Base-by-base conservation (phyloP, 2,888 invertebrate genomes). In the Ptychoptera albimana region DNA sequence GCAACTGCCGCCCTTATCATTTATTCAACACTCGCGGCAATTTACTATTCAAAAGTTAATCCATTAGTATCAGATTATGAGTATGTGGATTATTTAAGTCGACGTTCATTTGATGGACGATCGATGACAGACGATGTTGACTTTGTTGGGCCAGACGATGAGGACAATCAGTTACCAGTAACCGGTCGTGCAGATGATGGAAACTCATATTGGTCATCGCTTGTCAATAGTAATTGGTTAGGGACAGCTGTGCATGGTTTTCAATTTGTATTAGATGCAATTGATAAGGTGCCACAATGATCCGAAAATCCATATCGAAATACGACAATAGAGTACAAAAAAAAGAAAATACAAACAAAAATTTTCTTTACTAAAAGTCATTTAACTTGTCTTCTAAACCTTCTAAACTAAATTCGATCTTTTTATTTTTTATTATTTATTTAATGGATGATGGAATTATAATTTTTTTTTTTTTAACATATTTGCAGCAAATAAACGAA, bases 31-130 rank as follows among this genome's bases (percentile, higher is more conserved):
- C 74, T 87, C 54, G 86, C 87, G 2, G 87, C 87, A 45, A 80
- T 86, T 57, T 86, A 86, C 65, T 87, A 85, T 65, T 85, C 87
- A 43, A 86, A 86, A 64, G 84, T 86, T 60, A 86, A 86, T 64
- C 84, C 85, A 40, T 72, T 83, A 48, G 71, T 81, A n/a, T 77
- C 79, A 45, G 82, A 84, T 61, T 81, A 81, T 60, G 79, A 79
- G 54, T 81, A 83, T 57, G 77, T 77, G 46, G 79, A 80, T 58
- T 82, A 83, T 57, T 74, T 82, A 59, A 64, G 65, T 39, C 13
- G 40, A 32, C 23, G 23, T 23, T 40, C 40, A 14, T 31, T 40
- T 15, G 71, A 82, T 45, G 77, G 77, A 53, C 70, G 82, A 50
- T 76, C 78, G 9, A 55, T 70, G 54, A 71, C 70, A 51, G 68